Percentiles rank a stretch among this genome's conserved stretches.
These are phyloP conservation scores for Cheirogaleus major DNA, from an alignment of 2,797 vertebrate species.

Conservation along the genomic window DNA sequence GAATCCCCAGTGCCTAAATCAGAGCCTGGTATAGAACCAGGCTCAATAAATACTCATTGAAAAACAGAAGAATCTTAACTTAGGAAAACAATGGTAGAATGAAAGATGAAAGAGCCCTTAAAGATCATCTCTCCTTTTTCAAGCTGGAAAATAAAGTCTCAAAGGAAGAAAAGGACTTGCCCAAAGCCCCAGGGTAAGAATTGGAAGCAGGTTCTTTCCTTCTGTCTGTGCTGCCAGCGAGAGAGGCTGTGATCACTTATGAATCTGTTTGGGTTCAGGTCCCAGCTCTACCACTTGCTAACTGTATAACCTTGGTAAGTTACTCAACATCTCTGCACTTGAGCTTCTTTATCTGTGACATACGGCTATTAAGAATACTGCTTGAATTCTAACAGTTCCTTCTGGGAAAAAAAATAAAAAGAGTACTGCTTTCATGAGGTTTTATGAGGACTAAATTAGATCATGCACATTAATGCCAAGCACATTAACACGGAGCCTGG, in stretches of 20 bases:
- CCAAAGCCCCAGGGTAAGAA: neutral
- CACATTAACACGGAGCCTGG: neutral
- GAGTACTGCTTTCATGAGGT: neutral
- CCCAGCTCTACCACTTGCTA: neutral
- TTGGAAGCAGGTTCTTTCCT: conserved; percentile 7
- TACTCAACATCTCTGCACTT: neutral
- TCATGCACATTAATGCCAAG: rapidly evolving
- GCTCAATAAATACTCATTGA: neutral
- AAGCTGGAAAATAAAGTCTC: conserved; percentile 12
- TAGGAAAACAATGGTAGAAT: neutral
- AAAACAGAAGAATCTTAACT: neutral
- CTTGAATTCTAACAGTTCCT: neutral
- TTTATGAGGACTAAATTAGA: neutral
- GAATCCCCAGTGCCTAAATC: neutral
- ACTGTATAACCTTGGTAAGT: neutral
- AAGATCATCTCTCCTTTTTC: neutral
- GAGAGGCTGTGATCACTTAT: neutral
- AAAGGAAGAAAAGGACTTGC: neutral
- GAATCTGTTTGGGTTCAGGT: neutral
- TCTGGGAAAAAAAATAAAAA: neutral
- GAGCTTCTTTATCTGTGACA: neutral
- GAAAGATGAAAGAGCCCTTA: neutral
- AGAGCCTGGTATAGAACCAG: neutral
- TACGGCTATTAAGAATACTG: neutral
- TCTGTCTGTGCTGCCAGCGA: neutral